Percentiles rank a stretch among this genome's conserved stretches.
Evolutionary conservation across 2,797 vertebrate species (phyloP).

Genomic region (Sebastes reedi): DNA sequence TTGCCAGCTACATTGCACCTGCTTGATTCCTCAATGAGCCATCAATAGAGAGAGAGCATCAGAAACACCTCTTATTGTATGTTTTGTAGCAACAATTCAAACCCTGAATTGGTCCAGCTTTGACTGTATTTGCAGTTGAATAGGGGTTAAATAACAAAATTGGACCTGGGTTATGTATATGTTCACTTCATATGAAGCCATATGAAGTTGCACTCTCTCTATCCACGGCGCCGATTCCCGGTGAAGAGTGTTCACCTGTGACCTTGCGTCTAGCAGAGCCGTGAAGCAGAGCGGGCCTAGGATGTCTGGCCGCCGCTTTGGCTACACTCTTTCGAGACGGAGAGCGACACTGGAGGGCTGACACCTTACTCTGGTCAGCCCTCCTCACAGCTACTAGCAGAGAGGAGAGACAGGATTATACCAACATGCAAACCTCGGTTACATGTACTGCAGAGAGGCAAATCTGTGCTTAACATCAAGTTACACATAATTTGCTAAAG

Average conservation of each 20-base stretch:
- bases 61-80: not conserved
- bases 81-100: not conserved
- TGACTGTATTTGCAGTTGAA: not conserved
- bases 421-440: slow-evolving; percentile 39
- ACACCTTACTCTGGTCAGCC: slow-evolving; percentile 95
- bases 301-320: slow-evolving; percentile 93
- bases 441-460: slow-evolving; percentile 9
- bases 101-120: not conserved
- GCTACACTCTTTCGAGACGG: slow-evolving; percentile 94
- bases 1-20: slow-evolving; percentile 95
- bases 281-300: slow-evolving; percentile 93
- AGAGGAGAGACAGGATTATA: slow-evolving; percentile 90
- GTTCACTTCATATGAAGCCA: not conserved
- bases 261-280: slow-evolving; percentile 95
- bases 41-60: slow-evolving; percentile 71
- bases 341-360: slow-evolving; percentile 92
- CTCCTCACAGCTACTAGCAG: slow-evolving; percentile 92
- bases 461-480: slow-evolving; percentile 7
- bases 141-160: not conserved
- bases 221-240: slow-evolving; percentile 55
- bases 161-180: too few species aligned
- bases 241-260: slow-evolving; percentile 87
- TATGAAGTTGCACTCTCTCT: slow-evolving; percentile 55
- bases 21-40: slow-evolving; percentile 45
- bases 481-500: not conserved